Evolutionary conservation across 2,797 vertebrate genomes (phyloP).

Genomic region (Coilia nasus): DNA sequence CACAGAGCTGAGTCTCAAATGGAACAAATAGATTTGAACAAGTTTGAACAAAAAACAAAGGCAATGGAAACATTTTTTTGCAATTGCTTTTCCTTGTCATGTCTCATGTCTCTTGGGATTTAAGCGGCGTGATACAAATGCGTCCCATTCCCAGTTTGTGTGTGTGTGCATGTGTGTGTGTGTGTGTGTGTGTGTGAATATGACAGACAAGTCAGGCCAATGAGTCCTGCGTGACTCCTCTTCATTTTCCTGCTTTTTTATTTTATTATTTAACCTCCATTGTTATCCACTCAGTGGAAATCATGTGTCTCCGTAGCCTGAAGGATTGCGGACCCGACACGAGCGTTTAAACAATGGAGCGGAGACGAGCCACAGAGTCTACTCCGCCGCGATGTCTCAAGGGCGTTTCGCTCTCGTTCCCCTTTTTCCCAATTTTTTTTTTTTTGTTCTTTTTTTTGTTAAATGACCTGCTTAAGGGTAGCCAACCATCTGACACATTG

Average conservation of each 20-base stretch:
- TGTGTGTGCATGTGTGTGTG: no score
- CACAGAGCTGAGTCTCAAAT: neutral
- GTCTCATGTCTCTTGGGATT: neutral
- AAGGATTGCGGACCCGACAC: conserved; percentile 14
- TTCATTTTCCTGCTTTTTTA: neutral
- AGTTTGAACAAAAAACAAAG: neutral
- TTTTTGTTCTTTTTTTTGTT: neutral
- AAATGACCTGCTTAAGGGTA: conserved; percentile 24
- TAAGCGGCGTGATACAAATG: neutral
- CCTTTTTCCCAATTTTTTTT: neutral
- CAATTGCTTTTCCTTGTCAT: neutral
- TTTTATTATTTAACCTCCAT: conserved; percentile 10
- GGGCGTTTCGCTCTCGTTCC: neutral
- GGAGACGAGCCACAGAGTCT: conserved; percentile 6
- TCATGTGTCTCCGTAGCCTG: conserved; percentile 13
- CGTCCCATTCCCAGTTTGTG: neutral
- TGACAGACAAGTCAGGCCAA: neutral
- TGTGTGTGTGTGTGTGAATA: neutral
- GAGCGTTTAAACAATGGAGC: conserved; percentile 14
- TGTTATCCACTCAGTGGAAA: conserved; percentile 25
- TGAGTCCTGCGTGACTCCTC: conserved; percentile 19
- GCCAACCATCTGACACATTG: conserved; percentile 21
- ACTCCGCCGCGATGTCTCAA: conserved; percentile 6
- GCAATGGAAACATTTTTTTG: neutral
- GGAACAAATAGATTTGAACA: neutral